A percentile compares a stretch with the other conserved stretches of the same genome.
Conservation (phyloP, 2,888 invertebrate species). For the Protonemura montana region DNA sequence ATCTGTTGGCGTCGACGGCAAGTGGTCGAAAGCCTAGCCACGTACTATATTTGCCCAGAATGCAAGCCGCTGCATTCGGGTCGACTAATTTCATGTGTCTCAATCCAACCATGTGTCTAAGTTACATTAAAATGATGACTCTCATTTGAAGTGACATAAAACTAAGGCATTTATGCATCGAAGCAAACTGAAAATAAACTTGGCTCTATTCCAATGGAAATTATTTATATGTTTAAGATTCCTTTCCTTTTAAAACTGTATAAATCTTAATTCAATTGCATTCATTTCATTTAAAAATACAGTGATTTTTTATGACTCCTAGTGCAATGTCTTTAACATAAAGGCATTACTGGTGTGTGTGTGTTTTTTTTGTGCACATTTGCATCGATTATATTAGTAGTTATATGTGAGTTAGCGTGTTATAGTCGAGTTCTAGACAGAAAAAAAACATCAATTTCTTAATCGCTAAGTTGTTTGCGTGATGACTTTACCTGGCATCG, state of each 20-base stretch:
- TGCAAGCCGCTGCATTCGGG: background rate
- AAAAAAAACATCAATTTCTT: background rate
- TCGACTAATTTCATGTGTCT: background rate
- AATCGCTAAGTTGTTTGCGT: background rate
- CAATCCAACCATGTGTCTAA: background rate
- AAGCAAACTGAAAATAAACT: background rate
- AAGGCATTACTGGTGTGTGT: background rate
- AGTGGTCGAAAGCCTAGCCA: background rate
- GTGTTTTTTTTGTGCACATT: background rate
- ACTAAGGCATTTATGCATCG: background rate
- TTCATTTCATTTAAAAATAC: background rate
- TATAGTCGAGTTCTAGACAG: background rate
- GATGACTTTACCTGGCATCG: conserved; percentile 36
- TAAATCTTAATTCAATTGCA: background rate
- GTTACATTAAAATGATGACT: background rate
- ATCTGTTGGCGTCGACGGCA: background rate
- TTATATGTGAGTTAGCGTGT: background rate
- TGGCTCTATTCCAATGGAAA: background rate
- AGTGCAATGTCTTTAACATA: background rate
- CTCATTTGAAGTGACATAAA: background rate
- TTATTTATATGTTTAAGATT: background rate
- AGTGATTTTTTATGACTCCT: background rate
- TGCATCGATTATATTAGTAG: background rate
- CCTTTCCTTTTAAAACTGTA: background rate
- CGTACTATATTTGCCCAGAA: background rate